Conservation (phyloP, 2,113 vertebrate species). For the Paralichthys olivaceus region DNA sequence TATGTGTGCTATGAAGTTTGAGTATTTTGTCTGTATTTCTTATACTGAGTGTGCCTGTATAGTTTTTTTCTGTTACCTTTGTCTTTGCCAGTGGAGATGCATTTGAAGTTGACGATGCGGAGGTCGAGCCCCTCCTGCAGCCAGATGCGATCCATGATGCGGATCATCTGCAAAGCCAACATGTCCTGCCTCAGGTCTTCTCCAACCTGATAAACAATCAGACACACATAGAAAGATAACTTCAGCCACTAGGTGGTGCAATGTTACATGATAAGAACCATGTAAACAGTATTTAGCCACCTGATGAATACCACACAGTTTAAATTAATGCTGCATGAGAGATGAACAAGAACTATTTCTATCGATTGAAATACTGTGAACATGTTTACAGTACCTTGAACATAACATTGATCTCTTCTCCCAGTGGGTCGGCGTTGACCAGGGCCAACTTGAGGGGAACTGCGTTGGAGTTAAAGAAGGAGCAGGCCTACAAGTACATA, state of each 20-base stretch:
- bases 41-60: neutral
- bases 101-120: conserved; percentile 97
- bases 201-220: conserved; percentile 85
- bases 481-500: conserved; percentile 87
- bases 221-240: neutral
- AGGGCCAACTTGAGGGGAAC: conserved; percentile 93
- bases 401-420: conserved; percentile 98
- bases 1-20: no score
- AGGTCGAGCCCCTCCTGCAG: conserved; percentile 97
- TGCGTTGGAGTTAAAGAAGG: conserved; percentile 99
- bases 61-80: conserved; percentile 81
- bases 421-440: conserved; percentile 93
- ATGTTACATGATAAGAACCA: neutral
- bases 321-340: neutral
- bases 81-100: conserved; percentile 96
- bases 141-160: conserved; percentile 99
- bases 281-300: conserved; percentile 3
- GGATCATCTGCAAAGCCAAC: conserved; percentile 98
- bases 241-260: conserved; percentile 67
- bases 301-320: neutral
- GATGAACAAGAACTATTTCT: neutral
- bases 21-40: neutral
- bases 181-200: conserved; percentile 99
- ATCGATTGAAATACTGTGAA: neutral
- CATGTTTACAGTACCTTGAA: conserved; percentile 89